A percentile compares a stretch with the other conserved stretches of the same genome.
These are phyloP conservation scores for Clivina fossor DNA, from an alignment of 2,888 invertebrate genomes.

Conservation along the genomic window DNA sequence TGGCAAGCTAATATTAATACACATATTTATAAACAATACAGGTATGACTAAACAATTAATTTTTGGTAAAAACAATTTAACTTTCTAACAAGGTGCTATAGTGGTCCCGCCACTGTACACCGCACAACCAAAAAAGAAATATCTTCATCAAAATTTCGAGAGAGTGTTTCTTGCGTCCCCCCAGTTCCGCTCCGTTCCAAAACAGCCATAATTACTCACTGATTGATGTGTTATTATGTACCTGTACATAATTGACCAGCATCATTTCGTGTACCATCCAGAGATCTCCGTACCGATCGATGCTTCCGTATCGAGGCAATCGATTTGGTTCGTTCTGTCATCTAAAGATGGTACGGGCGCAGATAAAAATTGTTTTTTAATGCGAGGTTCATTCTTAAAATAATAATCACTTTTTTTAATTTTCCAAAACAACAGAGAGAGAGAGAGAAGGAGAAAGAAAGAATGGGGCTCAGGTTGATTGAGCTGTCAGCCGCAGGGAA, in stretches of 20 bases:
- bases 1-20: too few species aligned
- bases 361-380: constrained; percentile 53
- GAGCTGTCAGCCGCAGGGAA: constrained; percentile 53
- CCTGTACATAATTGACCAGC: constrained; percentile 49
- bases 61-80: too few species aligned
- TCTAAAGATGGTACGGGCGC: constrained; percentile 42
- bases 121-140: too few species aligned
- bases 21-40: too few species aligned
- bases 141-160: too few species aligned
- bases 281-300: constrained; percentile 35
- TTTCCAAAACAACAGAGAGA: constrained; percentile 48
- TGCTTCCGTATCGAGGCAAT: constrained; percentile 5
- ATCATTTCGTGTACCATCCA: constrained; percentile 43
- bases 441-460: too few species aligned
- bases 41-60: too few species aligned
- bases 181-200: too few species aligned
- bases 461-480: constrained; percentile 53
- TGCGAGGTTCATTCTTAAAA: constrained; percentile 50
- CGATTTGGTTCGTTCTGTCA: constrained; percentile 22
- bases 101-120: too few species aligned
- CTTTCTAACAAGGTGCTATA: too few species aligned
- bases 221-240: constrained; percentile 53
- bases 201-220: constrained; percentile 49
- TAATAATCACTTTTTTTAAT: constrained; percentile 49
- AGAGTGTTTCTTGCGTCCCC: too few species aligned